Conservation (phyloP, 2,888 invertebrate genomes). For the Callosobruchus maculatus region DNA sequence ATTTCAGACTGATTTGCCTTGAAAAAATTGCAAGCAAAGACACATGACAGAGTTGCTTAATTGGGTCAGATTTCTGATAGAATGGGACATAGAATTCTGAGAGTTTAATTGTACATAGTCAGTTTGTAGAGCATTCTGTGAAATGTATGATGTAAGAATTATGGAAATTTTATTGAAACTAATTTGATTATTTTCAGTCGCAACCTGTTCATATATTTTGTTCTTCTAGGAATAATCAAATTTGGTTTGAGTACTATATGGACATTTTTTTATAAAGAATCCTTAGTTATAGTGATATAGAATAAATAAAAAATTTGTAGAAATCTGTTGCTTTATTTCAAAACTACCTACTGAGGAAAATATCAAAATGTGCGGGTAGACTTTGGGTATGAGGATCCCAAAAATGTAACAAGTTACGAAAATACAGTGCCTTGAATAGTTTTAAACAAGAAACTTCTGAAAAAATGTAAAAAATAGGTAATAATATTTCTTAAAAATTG, state of each 20-base stretch:
- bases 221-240: conserved; percentile 2
- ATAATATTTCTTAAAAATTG: too few species aligned
- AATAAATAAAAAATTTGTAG: conserved; percentile 12
- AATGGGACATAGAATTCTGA: background rate
- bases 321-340: conserved; percentile 3
- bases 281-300: conserved; percentile 9
- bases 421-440: too few species aligned
- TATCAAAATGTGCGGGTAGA: too few species aligned
- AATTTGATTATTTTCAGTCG: conserved; percentile 7
- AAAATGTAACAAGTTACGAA: too few species aligned
- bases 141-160: conserved; percentile 10
- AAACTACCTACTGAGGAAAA: too few species aligned
- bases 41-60: background rate
- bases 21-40: too few species aligned
- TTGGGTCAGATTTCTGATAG: background rate
- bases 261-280: conserved; percentile 13
- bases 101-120: conserved; percentile 11
- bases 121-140: conserved; percentile 10
- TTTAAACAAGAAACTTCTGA: too few species aligned
- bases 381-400: too few species aligned
- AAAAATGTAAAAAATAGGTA: too few species aligned
- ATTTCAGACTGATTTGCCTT: too few species aligned
- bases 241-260: conserved; percentile 6
- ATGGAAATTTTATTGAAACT: conserved; percentile 4
- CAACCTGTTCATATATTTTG: background rate